Evolutionary conservation across 2,113 vertebrate species (phyloP).

Genomic region (Steatornis caripensis): DNA sequence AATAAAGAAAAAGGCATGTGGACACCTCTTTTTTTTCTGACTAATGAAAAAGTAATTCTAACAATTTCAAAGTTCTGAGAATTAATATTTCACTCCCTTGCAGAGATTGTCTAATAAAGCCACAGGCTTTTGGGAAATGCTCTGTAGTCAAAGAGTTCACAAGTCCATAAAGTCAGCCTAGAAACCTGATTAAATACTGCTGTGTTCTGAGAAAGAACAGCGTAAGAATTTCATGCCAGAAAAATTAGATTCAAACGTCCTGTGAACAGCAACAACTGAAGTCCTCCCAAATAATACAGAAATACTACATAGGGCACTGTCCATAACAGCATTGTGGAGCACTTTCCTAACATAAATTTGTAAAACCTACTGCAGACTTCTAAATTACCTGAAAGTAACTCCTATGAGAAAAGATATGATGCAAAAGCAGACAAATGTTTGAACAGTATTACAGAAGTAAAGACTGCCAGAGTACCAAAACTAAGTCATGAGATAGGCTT

Average conservation of each 20-base stretch:
- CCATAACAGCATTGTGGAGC: background rate
- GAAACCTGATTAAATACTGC: background rate
- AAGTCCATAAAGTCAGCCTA: background rate
- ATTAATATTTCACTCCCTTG: background rate
- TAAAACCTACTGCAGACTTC: background rate
- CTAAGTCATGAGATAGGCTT: background rate
- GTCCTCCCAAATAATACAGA: background rate
- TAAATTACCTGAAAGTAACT: background rate
- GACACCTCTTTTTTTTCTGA: background rate
- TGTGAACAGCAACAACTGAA: background rate
- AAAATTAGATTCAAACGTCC: background rate
- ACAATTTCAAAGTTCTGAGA: background rate
- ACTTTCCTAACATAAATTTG: background rate
- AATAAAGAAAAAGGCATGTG: background rate
- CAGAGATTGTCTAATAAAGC: background rate
- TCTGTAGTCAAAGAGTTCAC: background rate
- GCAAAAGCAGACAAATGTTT: background rate
- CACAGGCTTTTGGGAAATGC: background rate
- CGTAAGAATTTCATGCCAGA: background rate
- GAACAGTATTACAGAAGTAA: background rate
- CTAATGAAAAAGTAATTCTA: background rate
- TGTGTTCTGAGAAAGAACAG: background rate
- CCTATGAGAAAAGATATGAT: background rate
- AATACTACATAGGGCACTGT: background rate
- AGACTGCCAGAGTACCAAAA: background rate